A percentile compares a stretch with the other conserved stretches of the same genome.
Conservation (phyloP, 2,797 vertebrate species). For the Crenichthys baileyi region DNA sequence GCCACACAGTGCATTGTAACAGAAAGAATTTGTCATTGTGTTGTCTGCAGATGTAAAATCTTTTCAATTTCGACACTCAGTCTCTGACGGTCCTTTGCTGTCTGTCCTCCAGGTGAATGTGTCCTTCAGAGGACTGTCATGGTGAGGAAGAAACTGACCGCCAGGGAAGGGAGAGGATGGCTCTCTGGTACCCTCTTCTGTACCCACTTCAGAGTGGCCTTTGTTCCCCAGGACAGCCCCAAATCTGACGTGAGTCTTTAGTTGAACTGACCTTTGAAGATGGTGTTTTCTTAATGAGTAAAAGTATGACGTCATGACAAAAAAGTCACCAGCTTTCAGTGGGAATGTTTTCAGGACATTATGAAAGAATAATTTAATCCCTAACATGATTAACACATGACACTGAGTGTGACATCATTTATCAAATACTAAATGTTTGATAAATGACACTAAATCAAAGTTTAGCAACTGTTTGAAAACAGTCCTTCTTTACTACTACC, state of each 20-base stretch:
- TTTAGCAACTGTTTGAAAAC: background rate
- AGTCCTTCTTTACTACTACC: background rate
- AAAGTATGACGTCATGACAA: background rate
- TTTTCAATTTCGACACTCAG: background rate
- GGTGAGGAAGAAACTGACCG: slow-evolving; percentile 85
- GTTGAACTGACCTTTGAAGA: background rate
- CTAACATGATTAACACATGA: background rate
- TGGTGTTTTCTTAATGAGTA: background rate
- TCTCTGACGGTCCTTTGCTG: background rate
- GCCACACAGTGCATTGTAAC: background rate
- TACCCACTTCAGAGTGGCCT: slow-evolving; percentile 89
- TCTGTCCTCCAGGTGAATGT: slow-evolving; percentile 82
- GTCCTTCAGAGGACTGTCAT: slow-evolving; percentile 87
- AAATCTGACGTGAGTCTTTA: slow-evolving; percentile 78
- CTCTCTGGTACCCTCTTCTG: slow-evolving; percentile 89
- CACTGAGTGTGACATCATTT: background rate
- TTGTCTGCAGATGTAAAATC: background rate
- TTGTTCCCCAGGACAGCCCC: slow-evolving; percentile 83
- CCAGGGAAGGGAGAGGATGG: slow-evolving; percentile 82
- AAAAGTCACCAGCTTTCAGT: background rate
- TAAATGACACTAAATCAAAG: background rate
- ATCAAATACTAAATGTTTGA: background rate
- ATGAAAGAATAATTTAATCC: background rate
- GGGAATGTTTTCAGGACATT: background rate
- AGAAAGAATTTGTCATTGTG: no score